phyloP scores from a whole-genome alignment of 2,113 vertebrate genomes.

The Laterallus jamaicensis region DNA sequence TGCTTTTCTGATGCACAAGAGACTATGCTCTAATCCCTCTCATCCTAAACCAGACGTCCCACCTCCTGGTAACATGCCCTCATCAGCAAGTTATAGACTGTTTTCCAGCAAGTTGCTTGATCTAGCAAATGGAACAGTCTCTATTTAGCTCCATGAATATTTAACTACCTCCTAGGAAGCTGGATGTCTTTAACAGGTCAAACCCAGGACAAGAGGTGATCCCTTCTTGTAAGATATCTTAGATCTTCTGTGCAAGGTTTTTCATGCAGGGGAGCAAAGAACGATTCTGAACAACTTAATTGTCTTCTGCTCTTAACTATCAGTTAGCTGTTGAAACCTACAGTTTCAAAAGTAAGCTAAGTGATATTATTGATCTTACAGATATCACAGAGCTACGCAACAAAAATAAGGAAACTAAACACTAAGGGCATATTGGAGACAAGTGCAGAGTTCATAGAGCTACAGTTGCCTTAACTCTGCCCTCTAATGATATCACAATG shows the following conservation, averaged over 20 bases:
- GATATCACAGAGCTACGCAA: background rate
- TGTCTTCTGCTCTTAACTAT: background rate
- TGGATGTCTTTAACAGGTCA: background rate
- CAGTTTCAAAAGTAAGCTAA: background rate
- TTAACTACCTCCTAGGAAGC: background rate
- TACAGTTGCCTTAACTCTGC: background rate
- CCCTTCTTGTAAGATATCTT: background rate
- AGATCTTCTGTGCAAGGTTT: background rate
- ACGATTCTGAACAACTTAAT: background rate
- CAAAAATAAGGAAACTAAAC: background rate
- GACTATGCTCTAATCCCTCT: background rate
- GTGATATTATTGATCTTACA: background rate
- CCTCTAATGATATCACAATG: background rate
- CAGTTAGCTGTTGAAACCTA: background rate
- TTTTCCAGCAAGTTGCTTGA: background rate
- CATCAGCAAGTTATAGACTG: background rate
- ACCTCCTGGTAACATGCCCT: accelerated
- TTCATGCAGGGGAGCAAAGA: background rate
- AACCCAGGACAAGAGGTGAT: background rate
- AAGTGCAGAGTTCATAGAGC: background rate
- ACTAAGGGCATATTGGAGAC: background rate
- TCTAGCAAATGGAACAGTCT: background rate
- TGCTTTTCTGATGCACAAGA: background rate
- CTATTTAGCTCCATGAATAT: background rate
- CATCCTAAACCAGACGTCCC: background rate